Evolutionary conservation across 2,113 vertebrate genomes (phyloP), one percentile per base, ranked within the genome.

Genomic region (Eptesicus fuscus): DNA sequence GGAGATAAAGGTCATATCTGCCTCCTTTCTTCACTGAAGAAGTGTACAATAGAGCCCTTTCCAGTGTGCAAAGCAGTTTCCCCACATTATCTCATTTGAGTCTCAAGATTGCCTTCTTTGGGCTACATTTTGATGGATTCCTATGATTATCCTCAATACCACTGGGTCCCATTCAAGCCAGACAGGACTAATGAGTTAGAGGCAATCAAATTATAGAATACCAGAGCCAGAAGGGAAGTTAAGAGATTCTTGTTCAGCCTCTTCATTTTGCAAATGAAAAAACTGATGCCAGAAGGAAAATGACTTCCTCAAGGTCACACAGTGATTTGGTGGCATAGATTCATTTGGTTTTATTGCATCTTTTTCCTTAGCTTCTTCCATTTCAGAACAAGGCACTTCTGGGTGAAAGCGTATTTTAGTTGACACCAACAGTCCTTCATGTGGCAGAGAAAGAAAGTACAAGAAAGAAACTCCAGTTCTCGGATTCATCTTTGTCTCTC

Each of bases 81-180:
- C 69, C 59, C 69, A 18, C 28, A 28, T 82, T 89, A 51, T 84
- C 82, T 63, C 61, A 42, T 59, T n/a, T 65, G 23, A 88, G 61
- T 95, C 67, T 80, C 67, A 69, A 77, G 92, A 77, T 94, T 85
- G 79, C 59, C 90, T 85, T 88, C 49, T 79, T 90, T 77, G 40
- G 51, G 71, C 89, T 96, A 97, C 89, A 86, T 97, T 98, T 97
- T 98, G 97, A 98, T 96, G 97, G 96, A 98, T 97, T 97, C 90
- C 97, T 98, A 82, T 56, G 10, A 97, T 96, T 95, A 95, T 97
- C 95, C 80, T 95, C 53, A 82, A 89, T 91, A 44, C 94, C 51
- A 77, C 56, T 88, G 92, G 80, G 96, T 94, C 93, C 78, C 42
- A 83, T 96, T 94, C 35, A 73, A 96, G 94, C 77, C 91, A 92